Evolutionary conservation across 2,888 invertebrate species (phyloP).

Genomic region (Euproctis similis): DNA sequence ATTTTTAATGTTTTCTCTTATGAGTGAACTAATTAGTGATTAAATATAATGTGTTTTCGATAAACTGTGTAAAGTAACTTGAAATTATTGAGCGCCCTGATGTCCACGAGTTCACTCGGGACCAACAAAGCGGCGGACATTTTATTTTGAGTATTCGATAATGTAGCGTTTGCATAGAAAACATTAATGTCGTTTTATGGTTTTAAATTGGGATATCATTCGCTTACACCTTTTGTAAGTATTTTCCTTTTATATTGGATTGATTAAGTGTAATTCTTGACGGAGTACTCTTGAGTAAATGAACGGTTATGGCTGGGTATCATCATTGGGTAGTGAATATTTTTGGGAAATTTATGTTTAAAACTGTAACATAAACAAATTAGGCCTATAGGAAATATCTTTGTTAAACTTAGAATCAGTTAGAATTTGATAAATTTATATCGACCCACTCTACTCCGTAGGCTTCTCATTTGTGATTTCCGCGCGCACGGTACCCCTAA

Average conservation of each 20-base stretch:
- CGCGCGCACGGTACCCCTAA: slow-evolving; percentile 74
- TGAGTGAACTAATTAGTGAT: slow-evolving; percentile 58
- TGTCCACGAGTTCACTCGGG: slow-evolving; percentile 75
- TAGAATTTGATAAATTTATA: slow-evolving; percentile 40
- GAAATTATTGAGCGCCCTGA: slow-evolving; percentile 70
- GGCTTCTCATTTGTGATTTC: slow-evolving; percentile 62
- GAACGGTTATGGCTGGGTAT: slow-evolving; percentile 54
- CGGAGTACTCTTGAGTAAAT: slow-evolving; percentile 36
- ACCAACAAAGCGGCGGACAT: slow-evolving; percentile 77
- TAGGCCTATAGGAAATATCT: slow-evolving; percentile 45
- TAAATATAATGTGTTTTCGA: slow-evolving; percentile 57
- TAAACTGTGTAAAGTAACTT: slow-evolving; percentile 50
- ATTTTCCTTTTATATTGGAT: slow-evolving; percentile 37
- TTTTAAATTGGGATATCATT: slow-evolving; percentile 68
- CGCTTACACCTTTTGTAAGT: slow-evolving; percentile 75
- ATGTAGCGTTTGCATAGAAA: slow-evolving; percentile 75
- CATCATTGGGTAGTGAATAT: slow-evolving; percentile 60
- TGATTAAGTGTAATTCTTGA: slow-evolving; percentile 37
- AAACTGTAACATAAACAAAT: slow-evolving; percentile 64
- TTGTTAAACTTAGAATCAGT: slow-evolving; percentile 37
- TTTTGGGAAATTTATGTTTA: slow-evolving; percentile 60
- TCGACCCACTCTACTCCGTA: slow-evolving; percentile 66
- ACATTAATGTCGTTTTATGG: slow-evolving; percentile 74
- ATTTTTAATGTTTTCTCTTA: slow-evolving; percentile 47
- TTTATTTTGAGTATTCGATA: slow-evolving; percentile 77